Conservation (phyloP, 2,113 vertebrate genomes). For the Osmerus mordax region DNA sequence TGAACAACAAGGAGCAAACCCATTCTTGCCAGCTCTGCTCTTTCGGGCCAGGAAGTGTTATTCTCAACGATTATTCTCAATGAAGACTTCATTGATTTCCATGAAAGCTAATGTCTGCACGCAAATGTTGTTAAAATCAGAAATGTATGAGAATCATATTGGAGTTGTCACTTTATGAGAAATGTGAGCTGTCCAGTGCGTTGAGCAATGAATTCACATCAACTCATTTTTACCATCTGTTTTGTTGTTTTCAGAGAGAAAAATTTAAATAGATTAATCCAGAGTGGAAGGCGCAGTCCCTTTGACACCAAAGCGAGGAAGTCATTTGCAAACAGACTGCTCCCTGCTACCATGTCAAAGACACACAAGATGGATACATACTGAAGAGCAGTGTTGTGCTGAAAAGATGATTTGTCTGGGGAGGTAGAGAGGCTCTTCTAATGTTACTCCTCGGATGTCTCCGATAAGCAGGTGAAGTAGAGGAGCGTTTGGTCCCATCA, state of each 20-base stretch:
- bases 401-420: too few species aligned
- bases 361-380: too few species aligned
- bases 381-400: too few species aligned
- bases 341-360: not conserved
- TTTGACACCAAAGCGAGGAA: not conserved
- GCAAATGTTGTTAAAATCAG: conserved; percentile 46
- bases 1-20: conserved; percentile 36
- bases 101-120: conserved; percentile 35
- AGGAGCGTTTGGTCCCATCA: too few species aligned
- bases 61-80: conserved; percentile 21
- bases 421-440: too few species aligned
- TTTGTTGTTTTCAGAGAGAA: conserved; percentile 35
- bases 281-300: not conserved
- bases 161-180: conserved; percentile 42
- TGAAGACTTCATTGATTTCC: conserved; percentile 42
- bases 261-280: conserved; percentile 40
- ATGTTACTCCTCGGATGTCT: too few species aligned
- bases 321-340: conserved; percentile 5
- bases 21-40: conserved; percentile 29
- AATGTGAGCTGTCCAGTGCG: conserved; percentile 41
- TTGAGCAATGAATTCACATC: conserved; percentile 44
- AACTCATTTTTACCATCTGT: conserved; percentile 45
- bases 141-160: conserved; percentile 48
- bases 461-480: too few species aligned
- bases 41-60: conserved; percentile 37